Evolutionary conservation across 2,797 vertebrate genomes (phyloP).

Genomic region (Delichon dasypus): DNA sequence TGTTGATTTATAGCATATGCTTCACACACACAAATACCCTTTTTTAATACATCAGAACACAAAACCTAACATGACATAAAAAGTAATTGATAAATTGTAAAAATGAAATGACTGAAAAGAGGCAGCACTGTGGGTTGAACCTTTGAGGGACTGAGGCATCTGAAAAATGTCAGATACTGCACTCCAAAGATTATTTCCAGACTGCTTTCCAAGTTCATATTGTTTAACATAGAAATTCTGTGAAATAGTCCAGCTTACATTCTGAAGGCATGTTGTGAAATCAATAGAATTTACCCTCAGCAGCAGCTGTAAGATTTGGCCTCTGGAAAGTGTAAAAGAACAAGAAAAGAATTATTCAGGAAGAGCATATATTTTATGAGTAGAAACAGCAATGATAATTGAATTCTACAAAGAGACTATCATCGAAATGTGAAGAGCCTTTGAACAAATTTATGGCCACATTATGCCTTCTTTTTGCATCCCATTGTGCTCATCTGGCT

Average conservation of each 20-base stretch:
- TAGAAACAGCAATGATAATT: slow-evolving; percentile 49
- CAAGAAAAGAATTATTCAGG: slow-evolving; percentile 13
- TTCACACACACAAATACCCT: neutral
- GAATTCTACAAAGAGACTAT: slow-evolving; percentile 52
- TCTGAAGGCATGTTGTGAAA: slow-evolving; percentile 3
- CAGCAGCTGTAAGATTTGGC: slow-evolving; percentile 48
- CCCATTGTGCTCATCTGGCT: slow-evolving; percentile 52
- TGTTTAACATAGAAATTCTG: neutral
- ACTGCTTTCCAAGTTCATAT: neutral
- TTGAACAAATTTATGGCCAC: slow-evolving; percentile 49
- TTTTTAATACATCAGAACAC: neutral
- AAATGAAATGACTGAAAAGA: neutral
- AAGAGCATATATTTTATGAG: slow-evolving; percentile 42
- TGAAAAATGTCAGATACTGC: neutral
- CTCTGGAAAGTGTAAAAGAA: slow-evolving; percentile 8
- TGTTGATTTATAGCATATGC: neutral
- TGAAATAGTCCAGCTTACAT: neutral
- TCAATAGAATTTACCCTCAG: neutral
- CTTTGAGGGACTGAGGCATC: neutral
- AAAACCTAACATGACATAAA: neutral
- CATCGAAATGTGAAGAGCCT: slow-evolving; percentile 49
- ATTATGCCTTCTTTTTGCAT: slow-evolving; percentile 47
- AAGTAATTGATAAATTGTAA: neutral
- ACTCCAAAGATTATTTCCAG: neutral
- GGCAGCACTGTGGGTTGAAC: neutral